Conservation (phyloP, 2,888 invertebrate species). For the Drosophila tanythrix region DNA sequence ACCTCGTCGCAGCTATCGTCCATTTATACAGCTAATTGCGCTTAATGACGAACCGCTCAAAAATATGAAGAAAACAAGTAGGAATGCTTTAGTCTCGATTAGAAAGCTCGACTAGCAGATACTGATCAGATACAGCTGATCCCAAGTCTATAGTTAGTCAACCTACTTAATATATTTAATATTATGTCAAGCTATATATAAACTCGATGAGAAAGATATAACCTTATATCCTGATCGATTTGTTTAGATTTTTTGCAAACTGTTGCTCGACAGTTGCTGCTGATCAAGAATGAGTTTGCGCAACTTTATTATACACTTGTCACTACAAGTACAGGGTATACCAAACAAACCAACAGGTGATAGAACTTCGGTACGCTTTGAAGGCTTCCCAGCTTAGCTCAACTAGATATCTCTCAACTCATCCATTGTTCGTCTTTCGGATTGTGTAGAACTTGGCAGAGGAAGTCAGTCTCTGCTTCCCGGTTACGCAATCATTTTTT, state of each 20-base stretch:
- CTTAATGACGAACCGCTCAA: conserved; percentile 41
- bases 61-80: conserved; percentile 15
- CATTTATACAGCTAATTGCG: conserved; percentile 55
- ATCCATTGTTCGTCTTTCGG: conserved; percentile 9
- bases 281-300: neutral
- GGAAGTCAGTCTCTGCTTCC: conserved; percentile 11
- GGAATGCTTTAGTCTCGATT: neutral
- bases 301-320: neutral
- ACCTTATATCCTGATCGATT: too few relatives aligned
- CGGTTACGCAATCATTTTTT: conserved; percentile 27
- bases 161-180: too few relatives aligned
- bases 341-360: conserved; percentile 6
- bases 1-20: conserved; percentile 39
- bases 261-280: neutral
- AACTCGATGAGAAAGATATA: too few relatives aligned
- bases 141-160: neutral
- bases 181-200: too few relatives aligned
- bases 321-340: neutral
- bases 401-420: conserved; percentile 6
- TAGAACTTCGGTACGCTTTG: conserved; percentile 22
- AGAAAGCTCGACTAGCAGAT: neutral
- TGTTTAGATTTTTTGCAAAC: too few relatives aligned
- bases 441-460: conserved; percentile 3
- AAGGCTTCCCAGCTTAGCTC: conserved; percentile 1
- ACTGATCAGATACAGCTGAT: neutral